phyloP scores from a whole-genome alignment of 2,113 vertebrate genomes.

The Mustelus asterias region DNA sequence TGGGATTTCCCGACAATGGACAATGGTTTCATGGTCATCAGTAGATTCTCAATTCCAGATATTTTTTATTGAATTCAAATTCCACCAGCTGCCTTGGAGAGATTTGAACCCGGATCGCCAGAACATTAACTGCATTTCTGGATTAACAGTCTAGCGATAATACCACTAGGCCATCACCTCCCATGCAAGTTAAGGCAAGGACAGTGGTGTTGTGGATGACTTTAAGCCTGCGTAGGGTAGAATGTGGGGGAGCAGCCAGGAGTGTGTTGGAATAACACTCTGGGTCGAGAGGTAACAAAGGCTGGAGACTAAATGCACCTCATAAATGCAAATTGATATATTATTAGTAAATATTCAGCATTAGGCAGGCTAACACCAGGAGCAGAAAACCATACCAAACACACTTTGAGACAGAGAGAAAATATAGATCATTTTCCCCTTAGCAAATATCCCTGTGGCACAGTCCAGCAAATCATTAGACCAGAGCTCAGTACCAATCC shows the following conservation, averaged over 20 bases:
- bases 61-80: no score
- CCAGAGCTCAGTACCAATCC: background rate
- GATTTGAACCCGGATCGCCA: no score
- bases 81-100: no score
- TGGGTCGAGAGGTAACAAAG: background rate
- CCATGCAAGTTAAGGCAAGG: background rate
- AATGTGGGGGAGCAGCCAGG: background rate
- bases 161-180: no score
- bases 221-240: background rate
- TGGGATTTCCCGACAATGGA: no score
- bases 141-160: no score
- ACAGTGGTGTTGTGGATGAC: background rate
- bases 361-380: background rate
- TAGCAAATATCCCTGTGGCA: background rate
- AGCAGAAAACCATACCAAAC: background rate
- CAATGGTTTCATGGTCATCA: no score
- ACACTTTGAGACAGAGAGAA: background rate
- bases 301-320: background rate
- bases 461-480: background rate
- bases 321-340: background rate
- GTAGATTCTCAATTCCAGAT: no score
- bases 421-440: background rate
- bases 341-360: background rate
- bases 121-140: no score
- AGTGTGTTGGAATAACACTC: background rate